A percentile compares a stretch with the other conserved stretches of the same genome.
phyloP scores from a whole-genome alignment of 2,888 invertebrate genomes.

The Euplagia quadripunctaria region DNA sequence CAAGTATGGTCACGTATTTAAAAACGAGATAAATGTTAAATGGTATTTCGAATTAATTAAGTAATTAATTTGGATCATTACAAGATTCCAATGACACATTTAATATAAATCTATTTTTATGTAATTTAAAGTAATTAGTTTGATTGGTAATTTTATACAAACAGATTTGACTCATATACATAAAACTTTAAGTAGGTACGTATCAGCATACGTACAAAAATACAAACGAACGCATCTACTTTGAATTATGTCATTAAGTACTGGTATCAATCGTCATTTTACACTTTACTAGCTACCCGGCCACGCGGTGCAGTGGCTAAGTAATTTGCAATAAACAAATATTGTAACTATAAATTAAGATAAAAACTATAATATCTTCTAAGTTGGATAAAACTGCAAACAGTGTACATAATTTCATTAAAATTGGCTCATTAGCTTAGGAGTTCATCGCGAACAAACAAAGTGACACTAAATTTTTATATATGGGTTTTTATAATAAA shows the following conservation, averaged over 20 bases:
- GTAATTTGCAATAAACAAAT: too few species aligned
- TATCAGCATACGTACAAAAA: neutral
- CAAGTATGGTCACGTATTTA: constrained; percentile 62
- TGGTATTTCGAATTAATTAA: constrained; percentile 40
- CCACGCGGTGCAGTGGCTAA: too few species aligned
- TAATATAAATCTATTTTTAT: neutral
- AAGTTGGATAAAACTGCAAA: too few species aligned
- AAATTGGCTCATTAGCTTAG: too few species aligned
- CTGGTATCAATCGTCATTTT: neutral
- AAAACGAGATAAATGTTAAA: constrained; percentile 48
- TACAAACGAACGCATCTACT: neutral
- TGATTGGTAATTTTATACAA: neutral
- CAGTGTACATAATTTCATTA: too few species aligned
- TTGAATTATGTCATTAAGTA: neutral
- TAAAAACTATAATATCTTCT: too few species aligned
- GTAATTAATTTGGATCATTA: constrained; percentile 29
- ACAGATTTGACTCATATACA: neutral
- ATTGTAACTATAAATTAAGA: too few species aligned
- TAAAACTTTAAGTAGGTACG: neutral
- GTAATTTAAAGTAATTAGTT: neutral
- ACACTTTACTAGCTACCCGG: too few species aligned
- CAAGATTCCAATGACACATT: neutral
- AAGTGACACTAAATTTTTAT: too few species aligned
- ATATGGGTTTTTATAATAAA: neutral
- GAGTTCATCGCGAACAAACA: too few species aligned